A percentile compares a stretch with the other conserved stretches of the same genome.
These are phyloP conservation scores for Smithornis capensis DNA, from an alignment of 2,113 vertebrate genomes.

Conservation along the genomic window DNA sequence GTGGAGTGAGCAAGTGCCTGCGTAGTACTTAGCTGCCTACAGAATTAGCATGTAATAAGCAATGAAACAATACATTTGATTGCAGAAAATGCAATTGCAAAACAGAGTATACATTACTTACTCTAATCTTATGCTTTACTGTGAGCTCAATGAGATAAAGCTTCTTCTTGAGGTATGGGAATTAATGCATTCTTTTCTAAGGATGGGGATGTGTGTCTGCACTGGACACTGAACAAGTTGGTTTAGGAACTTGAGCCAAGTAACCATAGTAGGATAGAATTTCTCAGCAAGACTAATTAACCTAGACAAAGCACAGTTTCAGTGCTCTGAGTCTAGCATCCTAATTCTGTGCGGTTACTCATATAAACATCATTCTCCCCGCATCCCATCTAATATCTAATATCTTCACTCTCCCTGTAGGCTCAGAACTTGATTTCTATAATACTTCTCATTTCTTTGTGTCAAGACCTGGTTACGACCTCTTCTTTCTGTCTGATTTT, in stretches of 20 bases:
- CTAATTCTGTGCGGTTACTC: background rate
- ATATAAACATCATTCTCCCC: background rate
- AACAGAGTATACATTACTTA: background rate
- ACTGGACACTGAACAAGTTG: background rate
- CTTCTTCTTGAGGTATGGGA: background rate
- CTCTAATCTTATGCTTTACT: background rate
- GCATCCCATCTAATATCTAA: background rate
- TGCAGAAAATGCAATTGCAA: background rate
- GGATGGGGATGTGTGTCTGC: background rate
- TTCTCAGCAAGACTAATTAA: conserved; percentile 39
- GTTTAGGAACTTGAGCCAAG: background rate
- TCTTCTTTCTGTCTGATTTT: background rate
- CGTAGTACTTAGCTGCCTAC: background rate
- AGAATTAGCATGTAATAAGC: background rate
- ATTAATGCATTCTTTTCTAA: background rate
- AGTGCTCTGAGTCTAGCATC: background rate
- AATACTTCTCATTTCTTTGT: background rate
- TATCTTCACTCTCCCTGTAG: background rate
- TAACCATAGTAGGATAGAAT: background rate
- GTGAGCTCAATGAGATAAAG: background rate
- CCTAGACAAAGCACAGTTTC: background rate
- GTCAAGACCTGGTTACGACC: background rate
- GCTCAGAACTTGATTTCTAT: background rate
- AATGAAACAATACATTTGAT: background rate
- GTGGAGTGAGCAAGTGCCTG: rapidly evolving